Evolutionary conservation across 2,888 invertebrate species (phyloP), one percentile per base, ranked within the genome.

Genomic region (Melieria picta): DNA sequence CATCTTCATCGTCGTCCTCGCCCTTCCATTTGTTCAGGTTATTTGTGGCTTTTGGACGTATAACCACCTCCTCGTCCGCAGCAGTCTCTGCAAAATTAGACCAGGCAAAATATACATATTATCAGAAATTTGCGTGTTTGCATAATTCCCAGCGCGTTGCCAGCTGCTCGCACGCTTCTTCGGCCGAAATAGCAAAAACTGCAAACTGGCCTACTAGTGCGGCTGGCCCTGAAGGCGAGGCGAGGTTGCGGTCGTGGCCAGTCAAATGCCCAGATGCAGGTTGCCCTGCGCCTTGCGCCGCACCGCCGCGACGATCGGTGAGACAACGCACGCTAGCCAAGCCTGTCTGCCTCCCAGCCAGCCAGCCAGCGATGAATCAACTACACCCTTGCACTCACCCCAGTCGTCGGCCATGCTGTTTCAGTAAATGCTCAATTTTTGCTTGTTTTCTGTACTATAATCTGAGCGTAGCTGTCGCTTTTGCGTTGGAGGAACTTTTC

Each of bases 1-100:
- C 93, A 79, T 91, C 92, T 68, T 95, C 94, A 72, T 95, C 95
- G 83, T 94, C 94, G 86, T 95, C 95, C 84, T 95, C 95, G 81
- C 94, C 95, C 86, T 93, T 94, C 95, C 95, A 95, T 90, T 91
- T 94, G 88, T 93, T 93, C 73, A 89, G 79, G 76, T 82, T 84
- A 57, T 76, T 79, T 16, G 90, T 88, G 81, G 90, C 89, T 88
- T 91, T 90, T 82, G 92, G 92, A 84, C 91, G 91, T 86, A 92
- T 91, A 85, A 92, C 91, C 81, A 93, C 92, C 82, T 93, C 93
- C 62, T 81, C 80, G 62, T 86, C 85, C 48, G 85, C 87, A 76
- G 81, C 81, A 77, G 83, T 80, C 82, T 87, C 87, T 87, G 77
- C 46, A 73, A 70, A 57, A 30, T 30, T 16, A 30, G 30, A 30